Evolutionary conservation across 35 echinoderm and acorn worm species (phyloP).

Genomic region (Ptychodera flava): DNA sequence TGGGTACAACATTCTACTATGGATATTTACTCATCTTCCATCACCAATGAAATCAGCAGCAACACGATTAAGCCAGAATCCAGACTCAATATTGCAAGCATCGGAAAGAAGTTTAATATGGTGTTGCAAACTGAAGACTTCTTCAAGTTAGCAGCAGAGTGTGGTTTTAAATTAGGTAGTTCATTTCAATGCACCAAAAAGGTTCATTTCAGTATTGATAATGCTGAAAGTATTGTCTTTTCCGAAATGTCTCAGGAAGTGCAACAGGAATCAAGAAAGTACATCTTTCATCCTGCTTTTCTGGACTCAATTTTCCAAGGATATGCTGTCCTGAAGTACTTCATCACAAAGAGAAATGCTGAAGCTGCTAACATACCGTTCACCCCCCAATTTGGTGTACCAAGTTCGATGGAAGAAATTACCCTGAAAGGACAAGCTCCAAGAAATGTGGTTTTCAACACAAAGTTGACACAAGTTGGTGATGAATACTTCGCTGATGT

Average conservation of each 20-base stretch:
- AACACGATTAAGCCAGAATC: not conserved
- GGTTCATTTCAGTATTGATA: not conserved
- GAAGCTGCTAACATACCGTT: not conserved
- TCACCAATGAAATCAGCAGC: not conserved
- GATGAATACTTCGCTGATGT: slow-evolving; percentile 14
- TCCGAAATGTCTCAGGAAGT: not conserved
- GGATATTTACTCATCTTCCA: not conserved
- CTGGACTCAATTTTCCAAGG: slow-evolving; percentile 40
- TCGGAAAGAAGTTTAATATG: not conserved
- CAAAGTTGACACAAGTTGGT: not conserved
- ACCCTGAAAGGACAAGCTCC: not conserved
- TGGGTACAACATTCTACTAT: not conserved
- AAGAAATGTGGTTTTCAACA: not conserved
- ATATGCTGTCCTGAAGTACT: not conserved
- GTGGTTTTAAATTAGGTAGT: slow-evolving; percentile 23
- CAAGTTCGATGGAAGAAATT: not conserved
- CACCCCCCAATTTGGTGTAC: not conserved
- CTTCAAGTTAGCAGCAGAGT: not conserved
- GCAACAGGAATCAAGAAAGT: not conserved
- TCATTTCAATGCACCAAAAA: not conserved
- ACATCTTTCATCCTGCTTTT: slow-evolving; percentile 37
- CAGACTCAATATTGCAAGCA: not conserved
- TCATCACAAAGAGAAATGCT: not conserved
- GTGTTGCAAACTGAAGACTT: not conserved
- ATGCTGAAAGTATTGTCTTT: slow-evolving; percentile 5